Conservation (phyloP, 2,888 invertebrate genomes). For the Eudasyphora cyanicolor region DNA sequence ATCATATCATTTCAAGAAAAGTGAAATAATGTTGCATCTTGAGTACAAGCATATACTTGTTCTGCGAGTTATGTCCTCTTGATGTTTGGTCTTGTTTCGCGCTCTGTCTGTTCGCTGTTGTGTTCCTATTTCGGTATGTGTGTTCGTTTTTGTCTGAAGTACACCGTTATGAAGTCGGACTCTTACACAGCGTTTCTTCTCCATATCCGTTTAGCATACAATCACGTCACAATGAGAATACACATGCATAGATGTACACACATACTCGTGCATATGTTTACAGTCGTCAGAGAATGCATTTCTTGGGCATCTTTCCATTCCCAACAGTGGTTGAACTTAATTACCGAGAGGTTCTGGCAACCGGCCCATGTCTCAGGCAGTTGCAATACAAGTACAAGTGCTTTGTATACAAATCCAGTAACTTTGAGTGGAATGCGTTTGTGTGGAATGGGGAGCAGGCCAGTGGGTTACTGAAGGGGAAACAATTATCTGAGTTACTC, state of each 20-base stretch:
- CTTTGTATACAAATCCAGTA: too few species aligned
- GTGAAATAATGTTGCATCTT: conserved; percentile 1
- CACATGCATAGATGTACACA: not conserved
- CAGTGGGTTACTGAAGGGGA: not conserved
- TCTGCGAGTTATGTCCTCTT: not conserved
- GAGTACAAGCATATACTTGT: not conserved
- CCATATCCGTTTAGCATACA: not conserved
- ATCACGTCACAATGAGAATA: not conserved
- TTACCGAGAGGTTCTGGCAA: not conserved
- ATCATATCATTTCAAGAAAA: not conserved
- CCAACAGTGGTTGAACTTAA: not conserved
- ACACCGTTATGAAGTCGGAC: not conserved
- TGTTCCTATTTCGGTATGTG: not conserved
- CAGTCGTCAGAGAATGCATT: not conserved
- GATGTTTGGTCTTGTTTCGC: not conserved
- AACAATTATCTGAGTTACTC: not conserved
- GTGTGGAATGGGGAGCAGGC: too few species aligned
- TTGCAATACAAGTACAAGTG: not conserved
- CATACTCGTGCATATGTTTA: not conserved
- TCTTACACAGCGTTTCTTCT: not conserved
- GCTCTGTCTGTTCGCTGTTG: not conserved
- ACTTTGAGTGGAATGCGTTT: too few species aligned
- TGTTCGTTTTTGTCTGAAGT: not conserved
- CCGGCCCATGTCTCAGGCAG: not conserved
- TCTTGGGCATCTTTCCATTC: not conserved